Base-by-base conservation (phyloP, 1,140 invertebrate species). In the Pissodes strobi region DNA sequence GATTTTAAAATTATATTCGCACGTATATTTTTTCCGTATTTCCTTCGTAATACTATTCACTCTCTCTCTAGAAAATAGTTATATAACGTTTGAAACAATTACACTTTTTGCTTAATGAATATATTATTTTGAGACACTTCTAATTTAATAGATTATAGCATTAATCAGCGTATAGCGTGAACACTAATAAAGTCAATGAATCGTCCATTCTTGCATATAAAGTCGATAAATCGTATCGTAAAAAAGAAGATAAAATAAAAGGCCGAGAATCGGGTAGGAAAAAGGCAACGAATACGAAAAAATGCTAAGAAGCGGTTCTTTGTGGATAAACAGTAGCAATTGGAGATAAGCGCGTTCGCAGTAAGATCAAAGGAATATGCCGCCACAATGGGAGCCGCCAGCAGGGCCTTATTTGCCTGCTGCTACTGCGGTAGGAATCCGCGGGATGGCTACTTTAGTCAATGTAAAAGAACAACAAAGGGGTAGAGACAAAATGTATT, bases 261-360 rank as follows among this genome's bases (percentile, higher is more conserved):
- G 13, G 48, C 22, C 8, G 13, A 27, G 48, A 51, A 51, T 27
- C 23, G 23, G 13, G 18, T 18, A 21, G 19, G 9, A 30, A 57
- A 57, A 43, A 25, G 19, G 13, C 41, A 21, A 48, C 21, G 37
- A 61, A 61, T 61, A 61, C 58, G 45, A 45, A 61, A 61, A 61
- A 51, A 61, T 61, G 58, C 46, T 61, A 61, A 61, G 51, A 46
- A 61, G 58, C 58, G 58, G 58, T 49, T 41, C 58, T 61, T 61
- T 57, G 55, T 59, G 66, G 61, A 64, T 68, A 68, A 68, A 68
- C 66, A 68, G 66, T 68, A 68, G 66, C 66, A 68, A 68, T 68
- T 64, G 66, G 60, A 68, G 66, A 68, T 68, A 68, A 68, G 62
- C 61, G 48, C 58, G 66, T 41, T 61, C 55, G 61, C 66, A 62